phyloP scores from a whole-genome alignment of 2,113 vertebrate species.

The Argyrosomus japonicus region DNA sequence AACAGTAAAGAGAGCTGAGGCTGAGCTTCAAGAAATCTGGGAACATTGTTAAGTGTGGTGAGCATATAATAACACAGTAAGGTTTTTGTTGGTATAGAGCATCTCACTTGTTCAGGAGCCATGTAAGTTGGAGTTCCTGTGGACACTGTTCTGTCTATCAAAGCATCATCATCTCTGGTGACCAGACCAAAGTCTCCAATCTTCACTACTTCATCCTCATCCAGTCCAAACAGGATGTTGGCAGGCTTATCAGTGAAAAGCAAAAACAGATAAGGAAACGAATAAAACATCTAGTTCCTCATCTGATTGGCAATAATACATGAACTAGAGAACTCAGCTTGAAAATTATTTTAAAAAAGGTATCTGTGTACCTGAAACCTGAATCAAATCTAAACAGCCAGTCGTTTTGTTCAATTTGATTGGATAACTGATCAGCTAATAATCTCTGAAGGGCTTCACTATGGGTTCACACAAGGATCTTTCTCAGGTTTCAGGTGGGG shows the following conservation, averaged over 20 bases:
- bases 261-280: not conserved
- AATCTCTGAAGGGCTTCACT: not conserved
- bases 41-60: too few relatives aligned
- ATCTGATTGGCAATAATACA: not conserved
- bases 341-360: not conserved
- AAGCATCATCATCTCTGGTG: slow-evolving; percentile 27
- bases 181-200: slow-evolving; percentile 40
- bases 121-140: slow-evolving; percentile 76
- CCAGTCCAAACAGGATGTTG: slow-evolving; percentile 33
- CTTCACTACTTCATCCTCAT: slow-evolving; percentile 5
- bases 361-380: not conserved
- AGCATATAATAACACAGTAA: not conserved
- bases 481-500: not conserved
- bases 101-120: slow-evolving; percentile 83
- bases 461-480: not conserved
- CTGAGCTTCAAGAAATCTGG: not conserved
- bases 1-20: not conserved
- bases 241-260: not conserved
- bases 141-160: slow-evolving; percentile 67
- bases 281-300: not conserved
- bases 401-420: not conserved
- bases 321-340: not conserved
- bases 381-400: not conserved
- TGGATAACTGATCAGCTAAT: not conserved
- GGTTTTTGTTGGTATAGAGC: not conserved